Evolutionary conservation across 1,140 invertebrate genomes (phyloP).

Genomic region (Drosophila setifemur): DNA sequence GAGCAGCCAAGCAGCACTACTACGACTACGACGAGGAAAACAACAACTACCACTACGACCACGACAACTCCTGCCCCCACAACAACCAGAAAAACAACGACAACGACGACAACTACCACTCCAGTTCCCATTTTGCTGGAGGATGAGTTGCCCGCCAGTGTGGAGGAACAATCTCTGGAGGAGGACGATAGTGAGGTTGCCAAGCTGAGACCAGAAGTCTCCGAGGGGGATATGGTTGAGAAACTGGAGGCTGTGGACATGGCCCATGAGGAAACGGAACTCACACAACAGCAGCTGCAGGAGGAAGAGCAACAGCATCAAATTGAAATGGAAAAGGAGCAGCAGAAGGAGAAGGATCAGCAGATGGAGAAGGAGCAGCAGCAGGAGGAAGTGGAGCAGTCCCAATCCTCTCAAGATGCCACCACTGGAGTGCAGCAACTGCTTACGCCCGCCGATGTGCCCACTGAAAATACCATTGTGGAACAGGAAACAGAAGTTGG

Average conservation of each 20-base stretch:
- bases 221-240: conserved; percentile 56
- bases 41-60: conserved; percentile 43
- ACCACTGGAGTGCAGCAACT: conserved; percentile 57
- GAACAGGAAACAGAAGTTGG: conserved; percentile 48
- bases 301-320: conserved; percentile 30
- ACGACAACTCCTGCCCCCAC: conserved; percentile 28
- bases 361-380: background rate
- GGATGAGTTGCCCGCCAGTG: conserved; percentile 60
- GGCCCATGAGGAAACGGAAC: conserved; percentile 66
- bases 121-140: conserved; percentile 30
- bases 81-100: conserved; percentile 24
- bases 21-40: conserved; percentile 30
- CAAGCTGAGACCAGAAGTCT: conserved; percentile 42
- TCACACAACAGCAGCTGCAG: conserved; percentile 58
- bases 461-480: conserved; percentile 42
- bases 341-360: background rate
- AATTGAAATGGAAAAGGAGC: background rate
- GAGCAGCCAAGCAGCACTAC: conserved; percentile 77
- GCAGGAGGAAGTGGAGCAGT: background rate
- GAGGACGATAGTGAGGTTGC: conserved; percentile 51
- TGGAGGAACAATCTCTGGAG: conserved; percentile 64
- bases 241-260: conserved; percentile 62
- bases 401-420: conserved; percentile 1
- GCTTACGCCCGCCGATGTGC: conserved; percentile 61
- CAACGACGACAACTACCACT: conserved; percentile 36